phyloP scores from a whole-genome alignment of 2,888 invertebrate genomes.

The Lapara coniferarum region DNA sequence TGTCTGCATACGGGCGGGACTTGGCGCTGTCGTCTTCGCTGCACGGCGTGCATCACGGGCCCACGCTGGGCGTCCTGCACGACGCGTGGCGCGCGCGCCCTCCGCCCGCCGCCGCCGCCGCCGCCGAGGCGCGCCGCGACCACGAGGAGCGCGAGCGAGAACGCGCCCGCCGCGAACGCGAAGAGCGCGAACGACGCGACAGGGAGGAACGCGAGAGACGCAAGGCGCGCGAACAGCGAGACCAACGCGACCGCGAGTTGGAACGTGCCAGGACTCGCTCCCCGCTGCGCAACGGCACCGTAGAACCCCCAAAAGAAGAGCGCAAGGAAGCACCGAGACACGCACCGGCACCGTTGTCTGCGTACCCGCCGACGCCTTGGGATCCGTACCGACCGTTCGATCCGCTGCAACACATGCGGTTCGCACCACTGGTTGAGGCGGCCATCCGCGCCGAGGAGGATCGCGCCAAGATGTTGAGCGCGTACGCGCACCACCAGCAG shows the following conservation, averaged over 20 bases:
- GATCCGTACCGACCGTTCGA: constrained; percentile 89
- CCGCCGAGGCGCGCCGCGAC: constrained; percentile 70
- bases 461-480: constrained; percentile 89
- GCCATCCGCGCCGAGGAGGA: constrained; percentile 91
- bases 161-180: constrained; percentile 84
- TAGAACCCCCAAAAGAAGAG: constrained; percentile 74
- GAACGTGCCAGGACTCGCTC: constrained; percentile 88
- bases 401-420: constrained; percentile 87
- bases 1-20: constrained; percentile 88
- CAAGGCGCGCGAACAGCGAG: constrained; percentile 70
- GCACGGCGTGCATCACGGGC: constrained; percentile 75
- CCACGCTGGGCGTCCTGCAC: constrained; percentile 68
- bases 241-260: constrained; percentile 83
- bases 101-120: constrained; percentile 51
- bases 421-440: constrained; percentile 91
- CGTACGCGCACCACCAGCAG: constrained; percentile 86
- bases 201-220: constrained; percentile 79
- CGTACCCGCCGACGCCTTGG: constrained; percentile 85
- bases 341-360: constrained; percentile 74
- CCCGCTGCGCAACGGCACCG: constrained; percentile 88
- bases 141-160: constrained; percentile 80
- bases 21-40: constrained; percentile 78
- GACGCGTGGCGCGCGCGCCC: constrained; percentile 70
- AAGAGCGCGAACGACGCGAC: constrained; percentile 82
- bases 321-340: constrained; percentile 81